phyloP scores from a whole-genome alignment of 1,140 invertebrate genomes.

The Drosophila pseudoobscura region DNA sequence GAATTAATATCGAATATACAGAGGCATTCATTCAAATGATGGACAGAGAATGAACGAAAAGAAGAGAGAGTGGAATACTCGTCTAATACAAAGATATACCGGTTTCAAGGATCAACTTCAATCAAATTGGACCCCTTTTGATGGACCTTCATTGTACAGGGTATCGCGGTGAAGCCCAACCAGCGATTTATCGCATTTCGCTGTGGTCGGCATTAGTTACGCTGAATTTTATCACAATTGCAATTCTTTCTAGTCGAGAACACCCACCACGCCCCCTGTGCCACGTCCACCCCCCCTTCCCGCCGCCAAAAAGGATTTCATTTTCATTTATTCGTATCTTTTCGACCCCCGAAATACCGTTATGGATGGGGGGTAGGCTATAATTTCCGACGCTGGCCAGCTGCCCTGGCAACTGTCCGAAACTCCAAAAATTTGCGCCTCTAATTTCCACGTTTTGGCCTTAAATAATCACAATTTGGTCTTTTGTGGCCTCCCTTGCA shows the following conservation, averaged over 20 bases:
- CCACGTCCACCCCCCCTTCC: conserved; percentile 5
- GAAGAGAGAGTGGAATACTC: no score
- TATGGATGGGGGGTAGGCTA: background rate
- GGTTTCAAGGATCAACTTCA: background rate
- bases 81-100: no score
- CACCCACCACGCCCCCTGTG: conserved; percentile 15
- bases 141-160: conserved; percentile 14
- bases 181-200: conserved; percentile 77
- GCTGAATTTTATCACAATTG: conserved; percentile 82
- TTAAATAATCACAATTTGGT: conserved; percentile 75
- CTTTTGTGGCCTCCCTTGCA: conserved; percentile 53
- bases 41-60: no score
- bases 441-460: conserved; percentile 63
- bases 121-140: background rate
- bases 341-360: conserved; percentile 4
- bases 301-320: no score
- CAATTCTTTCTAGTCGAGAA: conserved; percentile 65
- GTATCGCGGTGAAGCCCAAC: conserved; percentile 45
- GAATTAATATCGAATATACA: background rate
- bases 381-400: conserved; percentile 4
- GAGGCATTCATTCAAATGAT: background rate
- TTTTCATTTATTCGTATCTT: conserved; percentile 36
- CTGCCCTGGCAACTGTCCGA: conserved; percentile 69
- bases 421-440: conserved; percentile 16
- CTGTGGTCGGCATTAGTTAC: conserved; percentile 80